Percentiles rank a stretch among this genome's conserved stretches.
phyloP scores from a whole-genome alignment of 2,888 invertebrate genomes.

The Platycheirus rosarum region DNA sequence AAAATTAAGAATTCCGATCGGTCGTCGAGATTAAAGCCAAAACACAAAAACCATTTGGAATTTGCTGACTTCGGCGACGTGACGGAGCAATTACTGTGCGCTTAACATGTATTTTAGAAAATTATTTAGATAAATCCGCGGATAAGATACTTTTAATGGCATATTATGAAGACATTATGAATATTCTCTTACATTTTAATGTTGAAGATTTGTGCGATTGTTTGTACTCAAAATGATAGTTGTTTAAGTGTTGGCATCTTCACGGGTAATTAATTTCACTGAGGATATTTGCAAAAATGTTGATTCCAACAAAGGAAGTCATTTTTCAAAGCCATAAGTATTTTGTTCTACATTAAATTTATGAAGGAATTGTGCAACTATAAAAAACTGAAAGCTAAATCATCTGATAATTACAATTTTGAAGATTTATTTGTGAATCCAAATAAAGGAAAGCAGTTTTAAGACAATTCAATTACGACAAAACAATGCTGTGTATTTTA shows the following conservation, averaged over 20 bases:
- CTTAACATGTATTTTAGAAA: constrained; percentile 36
- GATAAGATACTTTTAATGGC: constrained; percentile 41
- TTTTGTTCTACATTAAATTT: constrained; percentile 5
- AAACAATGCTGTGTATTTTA: no score
- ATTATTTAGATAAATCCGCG: constrained; percentile 49
- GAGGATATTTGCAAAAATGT: constrained; percentile 9
- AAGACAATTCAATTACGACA: no score
- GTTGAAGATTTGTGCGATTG: constrained; percentile 43
- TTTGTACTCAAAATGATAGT: constrained; percentile 16
- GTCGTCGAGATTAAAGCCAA: constrained; percentile 25
- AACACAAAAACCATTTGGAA: constrained; percentile 6
- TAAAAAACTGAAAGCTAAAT: neutral
- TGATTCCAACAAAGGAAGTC: constrained; percentile 5
- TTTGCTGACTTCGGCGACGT: constrained; percentile 31
- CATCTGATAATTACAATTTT: neutral
- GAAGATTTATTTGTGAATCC: neutral
- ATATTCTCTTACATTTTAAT: constrained; percentile 66
- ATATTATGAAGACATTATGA: constrained; percentile 56
- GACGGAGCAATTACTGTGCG: constrained; percentile 26
- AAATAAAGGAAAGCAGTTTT: no score
- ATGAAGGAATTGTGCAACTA: neutral
- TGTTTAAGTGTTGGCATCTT: constrained; percentile 5
- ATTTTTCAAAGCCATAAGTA: constrained; percentile 26
- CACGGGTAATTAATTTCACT: constrained; percentile 22
- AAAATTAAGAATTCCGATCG: constrained; percentile 60